phyloP scores from a whole-genome alignment of 1,140 invertebrate species.

The Penaeus vannamei region DNA sequence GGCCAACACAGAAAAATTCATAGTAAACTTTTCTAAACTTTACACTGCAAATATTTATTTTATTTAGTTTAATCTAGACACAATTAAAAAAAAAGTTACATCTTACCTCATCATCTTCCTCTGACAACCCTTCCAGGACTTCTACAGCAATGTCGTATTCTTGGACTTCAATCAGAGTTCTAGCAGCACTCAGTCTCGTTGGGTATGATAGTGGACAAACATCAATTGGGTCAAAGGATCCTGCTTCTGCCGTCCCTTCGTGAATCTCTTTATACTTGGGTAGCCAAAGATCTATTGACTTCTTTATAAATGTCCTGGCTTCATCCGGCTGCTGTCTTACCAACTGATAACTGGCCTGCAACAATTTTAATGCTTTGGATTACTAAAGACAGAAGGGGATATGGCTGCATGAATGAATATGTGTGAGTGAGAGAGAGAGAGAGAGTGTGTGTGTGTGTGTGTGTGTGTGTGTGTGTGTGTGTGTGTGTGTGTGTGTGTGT shows the following conservation, averaged over 20 bases:
- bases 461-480: too few species aligned
- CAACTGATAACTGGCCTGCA: slow-evolving; percentile 64
- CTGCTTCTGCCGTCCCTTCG: slow-evolving; percentile 51
- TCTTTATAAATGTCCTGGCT: slow-evolving; percentile 51
- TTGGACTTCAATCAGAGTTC: slow-evolving; percentile 63
- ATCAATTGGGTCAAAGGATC: slow-evolving; percentile 64
- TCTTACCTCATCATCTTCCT: slow-evolving; percentile 69
- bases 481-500: too few species aligned
- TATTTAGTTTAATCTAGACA: too few species aligned
- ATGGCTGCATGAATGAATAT: too few species aligned
- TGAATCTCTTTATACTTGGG: slow-evolving; percentile 61
- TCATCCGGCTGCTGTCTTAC: slow-evolving; percentile 61
- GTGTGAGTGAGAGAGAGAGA: too few species aligned
- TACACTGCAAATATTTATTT: too few species aligned
- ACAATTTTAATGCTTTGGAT: background rate
- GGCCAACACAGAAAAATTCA: too few species aligned
- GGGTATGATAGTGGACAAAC: slow-evolving; percentile 63
- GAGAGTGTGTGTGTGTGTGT: too few species aligned
- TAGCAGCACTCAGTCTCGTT: slow-evolving; percentile 57
- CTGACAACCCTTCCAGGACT: slow-evolving; percentile 69
- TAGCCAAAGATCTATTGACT: slow-evolving; percentile 63
- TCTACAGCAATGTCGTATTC: slow-evolving; percentile 57
- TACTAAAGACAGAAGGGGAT: background rate
- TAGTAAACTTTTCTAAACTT: too few species aligned
- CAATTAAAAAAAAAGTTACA: too few species aligned